These are phyloP conservation scores for Drosophila rubida DNA, from an alignment of 2,888 invertebrate species.

Conservation along the genomic window DNA sequence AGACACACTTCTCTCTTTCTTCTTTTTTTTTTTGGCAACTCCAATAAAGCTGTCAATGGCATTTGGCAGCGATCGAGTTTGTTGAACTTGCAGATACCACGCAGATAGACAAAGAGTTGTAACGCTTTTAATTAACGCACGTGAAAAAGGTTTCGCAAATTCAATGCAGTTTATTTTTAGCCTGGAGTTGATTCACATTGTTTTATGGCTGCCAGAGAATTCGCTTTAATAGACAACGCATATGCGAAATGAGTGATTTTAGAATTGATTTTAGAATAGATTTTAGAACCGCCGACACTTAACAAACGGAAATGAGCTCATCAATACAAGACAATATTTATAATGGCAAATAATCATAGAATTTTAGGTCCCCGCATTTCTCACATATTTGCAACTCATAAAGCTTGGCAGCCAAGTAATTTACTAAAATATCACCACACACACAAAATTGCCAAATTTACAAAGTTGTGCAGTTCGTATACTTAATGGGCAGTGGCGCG, in stretches of 20 bases:
- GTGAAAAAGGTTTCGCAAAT: too few relatives aligned
- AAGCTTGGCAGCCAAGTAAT: too few relatives aligned
- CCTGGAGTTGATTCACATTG: neutral
- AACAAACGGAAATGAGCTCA: neutral
- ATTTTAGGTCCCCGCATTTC: neutral
- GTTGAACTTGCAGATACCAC: slow-evolving; percentile 7
- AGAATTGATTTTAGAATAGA: neutral
- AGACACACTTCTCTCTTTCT: neutral
- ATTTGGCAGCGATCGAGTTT: neutral
- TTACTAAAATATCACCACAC: neutral
- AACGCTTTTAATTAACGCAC: neutral
- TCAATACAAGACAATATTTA: neutral
- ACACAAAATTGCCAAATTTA: too few relatives aligned
- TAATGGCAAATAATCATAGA: neutral
- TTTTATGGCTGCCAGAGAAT: neutral
- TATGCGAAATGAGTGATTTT: neutral
- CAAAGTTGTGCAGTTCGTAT: slow-evolving; percentile 12
- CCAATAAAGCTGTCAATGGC: slow-evolving; percentile 20
- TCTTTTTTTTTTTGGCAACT: neutral
- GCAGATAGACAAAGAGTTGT: neutral
- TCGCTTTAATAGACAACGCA: neutral
- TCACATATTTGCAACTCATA: neutral
- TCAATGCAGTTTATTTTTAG: too few relatives aligned
- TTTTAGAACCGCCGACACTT: neutral
- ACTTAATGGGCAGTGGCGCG: slow-evolving; percentile 16